phyloP scores from a whole-genome alignment of 2,888 invertebrate genomes.

The Hetaerina titia region DNA sequence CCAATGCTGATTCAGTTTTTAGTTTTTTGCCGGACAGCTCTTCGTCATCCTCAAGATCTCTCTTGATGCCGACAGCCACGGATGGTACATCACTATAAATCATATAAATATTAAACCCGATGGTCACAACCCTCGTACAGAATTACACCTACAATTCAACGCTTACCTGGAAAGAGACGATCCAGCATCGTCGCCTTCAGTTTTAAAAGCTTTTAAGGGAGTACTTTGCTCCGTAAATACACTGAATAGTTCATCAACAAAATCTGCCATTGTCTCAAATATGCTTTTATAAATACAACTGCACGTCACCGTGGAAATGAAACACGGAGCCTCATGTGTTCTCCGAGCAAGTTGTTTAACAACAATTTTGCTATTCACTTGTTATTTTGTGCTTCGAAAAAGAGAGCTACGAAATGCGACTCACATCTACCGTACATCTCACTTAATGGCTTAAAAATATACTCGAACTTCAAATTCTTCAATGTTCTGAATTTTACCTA shows the following conservation, averaged over 20 bases:
- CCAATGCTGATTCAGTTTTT: slow-evolving; percentile 73
- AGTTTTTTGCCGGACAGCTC: slow-evolving; percentile 73
- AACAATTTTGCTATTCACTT: not conserved
- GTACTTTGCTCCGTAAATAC: slow-evolving; percentile 74
- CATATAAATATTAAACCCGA: not conserved
- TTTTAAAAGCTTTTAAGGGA: slow-evolving; percentile 68
- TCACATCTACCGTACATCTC: too few species aligned
- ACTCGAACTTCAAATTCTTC: too few species aligned
- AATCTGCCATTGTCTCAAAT: slow-evolving; percentile 74
- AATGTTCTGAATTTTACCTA: too few species aligned
- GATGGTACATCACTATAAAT: slow-evolving; percentile 35
- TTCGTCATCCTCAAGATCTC: slow-evolving; percentile 73
- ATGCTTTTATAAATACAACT: not conserved
- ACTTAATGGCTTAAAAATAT: too few species aligned
- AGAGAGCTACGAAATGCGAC: too few species aligned
- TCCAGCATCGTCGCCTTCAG: slow-evolving; percentile 38
- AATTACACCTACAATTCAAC: not conserved
- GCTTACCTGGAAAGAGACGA: not conserved
- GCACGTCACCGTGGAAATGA: not conserved
- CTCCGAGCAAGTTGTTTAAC: not conserved
- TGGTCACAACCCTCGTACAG: not conserved
- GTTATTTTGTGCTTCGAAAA: not conserved
- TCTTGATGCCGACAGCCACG: not conserved
- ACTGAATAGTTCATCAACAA: slow-evolving; percentile 76
- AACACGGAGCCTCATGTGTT: not conserved